Base-by-base conservation (phyloP, 2,113 vertebrate species). In the Bagarius yarrelli region DNA sequence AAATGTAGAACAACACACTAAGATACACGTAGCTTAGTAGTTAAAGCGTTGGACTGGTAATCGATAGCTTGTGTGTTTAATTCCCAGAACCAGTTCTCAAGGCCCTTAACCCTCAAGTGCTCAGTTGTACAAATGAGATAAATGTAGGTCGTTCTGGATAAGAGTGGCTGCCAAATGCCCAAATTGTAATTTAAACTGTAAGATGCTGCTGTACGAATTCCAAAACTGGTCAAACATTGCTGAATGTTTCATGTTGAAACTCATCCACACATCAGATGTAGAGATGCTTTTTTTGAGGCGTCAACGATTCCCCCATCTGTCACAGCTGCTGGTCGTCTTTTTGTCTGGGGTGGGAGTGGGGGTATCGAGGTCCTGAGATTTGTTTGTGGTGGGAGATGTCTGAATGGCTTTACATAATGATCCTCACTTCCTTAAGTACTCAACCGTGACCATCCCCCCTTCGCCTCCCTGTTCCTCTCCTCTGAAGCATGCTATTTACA, bases 351-450 rank as follows among this genome's bases (percentile, higher is more conserved):
- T 60, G 69, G 63, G 44, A 56, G 85, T 64, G 71, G 60, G 84
- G 74, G 63, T 81, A 88, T 56, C 80, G 61, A 44, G 70, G 86
- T 88, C 82, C 82, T 88, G 84, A 77, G 84, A 89, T 91, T 91
- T 93, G 91, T 92, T 92, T 93, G 91, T 86, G 89, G 88, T 90
- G 87, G 89, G 86, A 87, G 88, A 89, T 85, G 81, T 76, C 83
- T 91, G 91, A 91, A 93, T 89, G 81, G 85, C 63, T 67, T 79
- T 44, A 76, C 32, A 81, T 92, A 92, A 93, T 90, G 90, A 91
- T 91, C 90, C 87, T 88, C 84, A 92, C 92, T 93, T 94, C 92
- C 93, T 92, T 90, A 93, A 92, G 91, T 91, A 89, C 89, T 91
- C 92, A 92, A 85, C 90, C 91, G 89, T 93, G 90, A 92, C 92